Evolutionary conservation across 2,113 vertebrate species (phyloP).

Genomic region (Butorides virescens): DNA sequence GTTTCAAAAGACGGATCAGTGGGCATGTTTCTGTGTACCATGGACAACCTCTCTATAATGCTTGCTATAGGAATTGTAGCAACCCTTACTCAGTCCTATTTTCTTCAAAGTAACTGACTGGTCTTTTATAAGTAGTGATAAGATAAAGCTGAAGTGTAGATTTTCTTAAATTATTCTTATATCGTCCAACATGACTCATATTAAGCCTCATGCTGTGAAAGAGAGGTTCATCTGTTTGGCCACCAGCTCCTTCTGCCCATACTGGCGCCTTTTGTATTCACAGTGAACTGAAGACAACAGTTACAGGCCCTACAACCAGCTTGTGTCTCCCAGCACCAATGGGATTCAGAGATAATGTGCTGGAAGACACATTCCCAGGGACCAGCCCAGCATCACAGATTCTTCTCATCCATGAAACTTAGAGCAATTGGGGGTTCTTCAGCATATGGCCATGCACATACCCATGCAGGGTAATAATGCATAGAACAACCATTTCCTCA

Average conservation of each 20-base stretch:
- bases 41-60: background rate
- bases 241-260: background rate
- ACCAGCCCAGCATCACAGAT: background rate
- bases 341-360: background rate
- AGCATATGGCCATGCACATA: background rate
- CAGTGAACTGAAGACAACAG: background rate
- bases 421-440: background rate
- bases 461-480: background rate
- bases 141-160: background rate
- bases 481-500: rapidly evolving
- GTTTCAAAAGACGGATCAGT: background rate
- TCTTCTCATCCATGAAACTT: background rate
- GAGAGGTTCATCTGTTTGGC: background rate
- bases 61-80: background rate
- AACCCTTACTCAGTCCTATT: background rate
- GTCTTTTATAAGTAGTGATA: background rate
- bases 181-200: background rate
- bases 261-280: background rate
- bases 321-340: background rate
- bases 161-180: background rate
- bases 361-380: background rate
- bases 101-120: background rate
- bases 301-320: background rate
- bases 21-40: background rate
- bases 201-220: background rate